phyloP scores from a whole-genome alignment of 2,113 vertebrate species.

The Perccottus glenii region DNA sequence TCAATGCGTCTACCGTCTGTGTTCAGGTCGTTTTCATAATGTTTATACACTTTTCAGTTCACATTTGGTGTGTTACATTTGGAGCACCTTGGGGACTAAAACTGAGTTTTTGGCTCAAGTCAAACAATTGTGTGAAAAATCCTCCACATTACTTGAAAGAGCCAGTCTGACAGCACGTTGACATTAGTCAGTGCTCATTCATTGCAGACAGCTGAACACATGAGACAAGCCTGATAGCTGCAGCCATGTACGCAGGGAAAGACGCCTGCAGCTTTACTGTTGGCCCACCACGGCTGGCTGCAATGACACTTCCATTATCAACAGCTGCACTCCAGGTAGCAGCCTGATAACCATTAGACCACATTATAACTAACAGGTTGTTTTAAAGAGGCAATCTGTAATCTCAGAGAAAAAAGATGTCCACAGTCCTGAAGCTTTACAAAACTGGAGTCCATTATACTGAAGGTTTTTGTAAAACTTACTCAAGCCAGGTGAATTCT shows the following conservation, averaged over 20 bases:
- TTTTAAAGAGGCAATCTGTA: constrained; percentile 16
- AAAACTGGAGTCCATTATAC: background rate
- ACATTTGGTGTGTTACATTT: constrained; percentile 58
- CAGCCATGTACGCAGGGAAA: constrained; percentile 27
- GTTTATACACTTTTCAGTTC: constrained; percentile 53
- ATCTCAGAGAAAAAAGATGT: constrained; percentile 18
- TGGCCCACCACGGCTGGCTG: constrained; percentile 24
- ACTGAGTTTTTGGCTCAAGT: constrained; percentile 43
- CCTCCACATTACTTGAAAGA: constrained; percentile 51
- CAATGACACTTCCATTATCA: constrained; percentile 18
- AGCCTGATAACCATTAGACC: constrained; percentile 22
- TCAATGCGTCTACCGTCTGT: constrained; percentile 58
- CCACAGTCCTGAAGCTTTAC: background rate
- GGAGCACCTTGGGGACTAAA: constrained; percentile 53
- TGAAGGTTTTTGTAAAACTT: background rate
- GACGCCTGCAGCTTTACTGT: constrained; percentile 42
- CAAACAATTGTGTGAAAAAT: constrained; percentile 50
- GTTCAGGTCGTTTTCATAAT: constrained; percentile 48
- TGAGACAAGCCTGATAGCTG: constrained; percentile 46
- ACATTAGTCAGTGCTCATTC: constrained; percentile 46
- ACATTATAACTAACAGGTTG: constrained; percentile 19
- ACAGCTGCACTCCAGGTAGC: constrained; percentile 20
- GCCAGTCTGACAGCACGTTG: constrained; percentile 42
- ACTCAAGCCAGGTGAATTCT: background rate
- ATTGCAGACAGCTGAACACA: constrained; percentile 57